Conservation (phyloP, 2,888 invertebrate genomes). For the Hemistola chrysoprasaria region DNA sequence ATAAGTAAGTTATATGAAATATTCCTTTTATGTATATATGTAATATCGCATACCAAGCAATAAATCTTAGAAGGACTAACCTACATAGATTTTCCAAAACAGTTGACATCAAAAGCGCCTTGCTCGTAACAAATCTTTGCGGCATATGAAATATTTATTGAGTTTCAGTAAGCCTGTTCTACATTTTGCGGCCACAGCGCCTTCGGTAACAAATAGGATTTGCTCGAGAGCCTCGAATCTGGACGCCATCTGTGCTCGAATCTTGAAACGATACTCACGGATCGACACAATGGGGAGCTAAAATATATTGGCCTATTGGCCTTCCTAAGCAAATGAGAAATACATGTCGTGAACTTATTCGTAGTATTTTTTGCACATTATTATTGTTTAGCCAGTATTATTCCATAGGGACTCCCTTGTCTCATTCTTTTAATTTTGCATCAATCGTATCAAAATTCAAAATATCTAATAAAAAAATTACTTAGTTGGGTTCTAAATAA, state of each 20-base stretch:
- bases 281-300: slow-evolving; percentile 1
- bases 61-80: slow-evolving; percentile 10
- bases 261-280: slow-evolving; percentile 55
- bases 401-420: too few species aligned
- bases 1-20: neutral
- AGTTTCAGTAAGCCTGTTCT: slow-evolving; percentile 53
- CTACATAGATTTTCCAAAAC: neutral
- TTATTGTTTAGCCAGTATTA: too few species aligned
- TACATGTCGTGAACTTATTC: too few species aligned
- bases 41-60: neutral
- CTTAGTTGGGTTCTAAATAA: too few species aligned
- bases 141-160: slow-evolving; percentile 55
- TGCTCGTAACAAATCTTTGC: slow-evolving; percentile 21
- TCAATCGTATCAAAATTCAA: too few species aligned
- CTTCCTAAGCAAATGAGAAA: too few species aligned
- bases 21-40: neutral
- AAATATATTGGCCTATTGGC: too few species aligned
- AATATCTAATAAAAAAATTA: too few species aligned
- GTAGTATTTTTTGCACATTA: too few species aligned
- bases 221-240: slow-evolving; percentile 62
- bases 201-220: slow-evolving; percentile 70
- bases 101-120: slow-evolving; percentile 9
- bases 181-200: slow-evolving; percentile 52
- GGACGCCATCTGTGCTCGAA: slow-evolving; percentile 71
- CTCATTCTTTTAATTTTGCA: too few species aligned